phyloP scores from a whole-genome alignment of 2,888 invertebrate genomes.

The Zaprionus bogoriensis region DNA sequence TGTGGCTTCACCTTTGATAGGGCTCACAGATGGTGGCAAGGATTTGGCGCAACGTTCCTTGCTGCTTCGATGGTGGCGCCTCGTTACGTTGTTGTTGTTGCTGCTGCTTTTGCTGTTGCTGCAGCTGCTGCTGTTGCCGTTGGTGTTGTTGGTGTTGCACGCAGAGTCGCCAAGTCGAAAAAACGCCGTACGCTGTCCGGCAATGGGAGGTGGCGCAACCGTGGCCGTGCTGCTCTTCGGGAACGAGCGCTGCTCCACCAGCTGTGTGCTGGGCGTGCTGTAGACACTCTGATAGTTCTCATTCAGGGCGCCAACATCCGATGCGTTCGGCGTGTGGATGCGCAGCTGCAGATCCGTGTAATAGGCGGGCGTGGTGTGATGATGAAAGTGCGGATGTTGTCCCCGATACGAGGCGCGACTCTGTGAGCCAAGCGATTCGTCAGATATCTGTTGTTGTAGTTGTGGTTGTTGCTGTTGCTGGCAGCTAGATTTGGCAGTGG shows the following conservation, averaged over 20 bases:
- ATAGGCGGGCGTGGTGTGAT: slow-evolving; percentile 80
- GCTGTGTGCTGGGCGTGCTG: slow-evolving; percentile 78
- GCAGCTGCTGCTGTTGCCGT: slow-evolving; percentile 3
- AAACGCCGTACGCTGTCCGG: slow-evolving; percentile 51
- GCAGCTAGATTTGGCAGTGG: slow-evolving; percentile 84
- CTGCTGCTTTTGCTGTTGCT: slow-evolving; percentile 27
- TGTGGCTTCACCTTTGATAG: slow-evolving; percentile 81
- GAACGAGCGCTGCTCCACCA: slow-evolving; percentile 80
- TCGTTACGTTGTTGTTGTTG: slow-evolving; percentile 13
- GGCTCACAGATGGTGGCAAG: slow-evolving; percentile 70
- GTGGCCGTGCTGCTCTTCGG: slow-evolving; percentile 75
- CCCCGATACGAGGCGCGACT: slow-evolving; percentile 73
- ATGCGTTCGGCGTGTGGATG: slow-evolving; percentile 79
- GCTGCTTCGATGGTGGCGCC: slow-evolving; percentile 34
- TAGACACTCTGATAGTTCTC: slow-evolving; percentile 82
- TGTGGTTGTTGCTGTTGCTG: slow-evolving; percentile 80
- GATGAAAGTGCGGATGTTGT: slow-evolving; percentile 80
- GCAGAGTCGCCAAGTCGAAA: slow-evolving; percentile 74
- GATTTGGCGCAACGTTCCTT: slow-evolving; percentile 69
- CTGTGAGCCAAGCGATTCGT: slow-evolving; percentile 50
- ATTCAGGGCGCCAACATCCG: slow-evolving; percentile 76
- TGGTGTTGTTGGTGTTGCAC: slow-evolving; percentile 24
- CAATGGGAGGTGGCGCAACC: slow-evolving; percentile 38
- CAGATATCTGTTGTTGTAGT: slow-evolving; percentile 65
- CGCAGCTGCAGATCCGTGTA: slow-evolving; percentile 80